Evolutionary conservation across 2,888 invertebrate genomes (phyloP).

Genomic region (Tinea pellionella): DNA sequence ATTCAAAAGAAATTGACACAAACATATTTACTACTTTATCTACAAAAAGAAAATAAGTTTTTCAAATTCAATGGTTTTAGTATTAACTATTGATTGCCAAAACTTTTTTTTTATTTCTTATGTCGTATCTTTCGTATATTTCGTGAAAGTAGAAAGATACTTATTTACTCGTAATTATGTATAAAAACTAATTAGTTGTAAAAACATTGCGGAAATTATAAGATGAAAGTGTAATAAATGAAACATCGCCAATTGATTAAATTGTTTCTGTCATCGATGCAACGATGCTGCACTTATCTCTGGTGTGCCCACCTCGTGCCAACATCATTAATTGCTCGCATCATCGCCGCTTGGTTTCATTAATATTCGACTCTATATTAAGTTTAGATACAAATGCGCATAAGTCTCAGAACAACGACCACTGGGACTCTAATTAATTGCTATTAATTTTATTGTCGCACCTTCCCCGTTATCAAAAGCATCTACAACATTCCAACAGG

Average conservation of each 20-base stretch:
- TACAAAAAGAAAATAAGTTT: too few relatives aligned
- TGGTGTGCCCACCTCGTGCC: constrained; percentile 29
- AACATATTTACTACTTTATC: too few relatives aligned
- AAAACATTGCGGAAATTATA: constrained; percentile 3
- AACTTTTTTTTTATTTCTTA: too few relatives aligned
- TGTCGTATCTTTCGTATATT: too few relatives aligned
- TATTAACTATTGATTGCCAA: too few relatives aligned
- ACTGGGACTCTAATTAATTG: neutral
- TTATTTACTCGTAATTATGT: neutral
- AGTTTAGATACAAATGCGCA: constrained; percentile 14
- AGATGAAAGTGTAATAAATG: constrained; percentile 48
- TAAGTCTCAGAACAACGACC: neutral
- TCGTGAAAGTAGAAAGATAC: too few relatives aligned
- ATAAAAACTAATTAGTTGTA: neutral
- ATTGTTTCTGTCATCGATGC: constrained; percentile 46
- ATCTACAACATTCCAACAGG: constrained; percentile 8
- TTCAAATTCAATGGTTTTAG: too few relatives aligned
- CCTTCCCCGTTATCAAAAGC: neutral
- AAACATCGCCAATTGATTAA: constrained; percentile 53
- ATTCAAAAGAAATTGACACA: too few relatives aligned
- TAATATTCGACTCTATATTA: constrained; percentile 26
- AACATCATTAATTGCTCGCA: constrained; percentile 57
- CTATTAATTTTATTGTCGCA: constrained; percentile 8
- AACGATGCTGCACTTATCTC: constrained; percentile 25
- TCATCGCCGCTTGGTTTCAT: constrained; percentile 55